A percentile compares a stretch with the other conserved stretches of the same genome.
These are phyloP conservation scores for Lophotis ruficrista DNA, from an alignment of 2,113 vertebrate genomes.

Conservation along the genomic window DNA sequence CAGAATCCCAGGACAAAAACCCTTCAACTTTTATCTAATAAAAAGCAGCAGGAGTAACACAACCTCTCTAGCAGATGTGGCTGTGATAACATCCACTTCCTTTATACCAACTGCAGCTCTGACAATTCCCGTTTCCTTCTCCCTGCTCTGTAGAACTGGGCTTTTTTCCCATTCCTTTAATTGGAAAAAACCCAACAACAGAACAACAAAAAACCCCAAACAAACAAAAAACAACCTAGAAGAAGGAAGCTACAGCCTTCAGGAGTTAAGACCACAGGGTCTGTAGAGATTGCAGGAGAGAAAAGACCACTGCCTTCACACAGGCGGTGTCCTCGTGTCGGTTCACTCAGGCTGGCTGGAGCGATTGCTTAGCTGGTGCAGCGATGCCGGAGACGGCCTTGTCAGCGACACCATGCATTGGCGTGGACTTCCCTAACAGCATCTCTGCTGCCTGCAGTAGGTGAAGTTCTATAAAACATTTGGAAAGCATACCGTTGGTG, in stretches of 20 bases:
- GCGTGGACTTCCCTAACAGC: not conserved
- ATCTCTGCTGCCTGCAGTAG: not conserved
- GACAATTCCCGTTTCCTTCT: not conserved
- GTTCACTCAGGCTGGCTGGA: not conserved
- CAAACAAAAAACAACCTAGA: not conserved
- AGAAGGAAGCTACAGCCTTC: not conserved
- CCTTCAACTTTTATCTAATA: not conserved
- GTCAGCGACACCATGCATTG: not conserved
- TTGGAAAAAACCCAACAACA: not conserved
- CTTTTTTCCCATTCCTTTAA: not conserved
- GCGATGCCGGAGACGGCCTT: not conserved
- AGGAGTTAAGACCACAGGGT: not conserved
- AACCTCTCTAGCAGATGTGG: not conserved
- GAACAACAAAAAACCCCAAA: not conserved
- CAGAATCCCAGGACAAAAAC: not conserved
- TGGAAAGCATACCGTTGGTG: not conserved
- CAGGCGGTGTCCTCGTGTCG: not conserved
- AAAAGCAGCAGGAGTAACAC: not conserved
- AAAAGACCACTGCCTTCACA: not conserved
- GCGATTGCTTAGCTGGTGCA: not conserved
- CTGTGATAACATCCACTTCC: not conserved
- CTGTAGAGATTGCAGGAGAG: not conserved
- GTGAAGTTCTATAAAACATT: not conserved
- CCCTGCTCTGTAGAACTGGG: not conserved
- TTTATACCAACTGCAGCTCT: not conserved